Evolutionary conservation across 2,113 vertebrate species (phyloP), one percentile per base, ranked within the genome.

Genomic region (Colius striatus): DNA sequence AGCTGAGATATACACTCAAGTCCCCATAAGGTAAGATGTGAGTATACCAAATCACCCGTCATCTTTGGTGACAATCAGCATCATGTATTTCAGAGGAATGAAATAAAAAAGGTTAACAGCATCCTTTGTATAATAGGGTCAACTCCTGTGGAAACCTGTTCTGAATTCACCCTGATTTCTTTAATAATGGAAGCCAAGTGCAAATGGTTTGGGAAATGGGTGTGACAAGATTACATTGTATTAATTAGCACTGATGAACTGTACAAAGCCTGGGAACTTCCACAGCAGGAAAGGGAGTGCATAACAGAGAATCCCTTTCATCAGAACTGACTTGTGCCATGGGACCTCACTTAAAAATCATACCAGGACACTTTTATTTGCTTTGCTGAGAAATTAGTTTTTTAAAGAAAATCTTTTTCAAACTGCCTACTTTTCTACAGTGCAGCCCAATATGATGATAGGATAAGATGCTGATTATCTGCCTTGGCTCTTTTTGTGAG

Each of bases 321-420:
- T 97, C 92, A 96, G 63, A 60, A 94, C 85, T 91, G 92, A 78
- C 83, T 95, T 68, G 50, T 96, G 90, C 88, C 66, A 62, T 47
- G 90, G 80, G 85, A 95, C 92, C 88, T 96, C 86, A 94, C 79
- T 95, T 95, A 96, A 95, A 97, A 96, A 63, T 23, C 82, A 86
- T 82, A 94, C 86, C 73, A 84, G 76, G 85, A 95, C 63, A 90
- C 76, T 96, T 96, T 41, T 71, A 94, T 86, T 92, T 3, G 29
- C 54, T 90, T 84, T 92, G 90, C 95, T 94, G 92, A 94, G 83
- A 91, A 88, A 2, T 13, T 74, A 73, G 60, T 15, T 14, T 55
- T 63, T 55, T 8, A 61, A 32, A 50, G 62, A 88, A n/a, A 17
- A 29, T 70, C 2, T 87, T 82, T 86, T 55, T 11, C 13, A 88